Base-by-base conservation (phyloP, 2,888 invertebrate species). In the Thereva unica region DNA sequence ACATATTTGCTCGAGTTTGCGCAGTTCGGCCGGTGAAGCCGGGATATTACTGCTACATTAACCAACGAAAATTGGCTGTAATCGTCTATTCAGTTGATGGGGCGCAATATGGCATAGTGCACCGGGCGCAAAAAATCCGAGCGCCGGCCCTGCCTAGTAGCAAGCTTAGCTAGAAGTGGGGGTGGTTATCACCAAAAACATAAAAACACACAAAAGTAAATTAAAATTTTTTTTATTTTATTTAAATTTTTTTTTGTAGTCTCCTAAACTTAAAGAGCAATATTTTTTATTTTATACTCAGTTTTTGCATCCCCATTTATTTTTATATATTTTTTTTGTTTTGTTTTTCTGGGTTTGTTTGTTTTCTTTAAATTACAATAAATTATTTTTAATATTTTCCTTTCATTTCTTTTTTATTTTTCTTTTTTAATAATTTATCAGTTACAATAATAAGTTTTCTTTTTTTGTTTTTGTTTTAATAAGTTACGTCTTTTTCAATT, bases 191-290 rank as follows among this genome's bases (percentile, higher is more conserved):
- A n/a, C n/a, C 47, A 4, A 37, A 53, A 7, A 37, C n/a, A 53
- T 53, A 35, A 53, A 53, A 53, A n/a, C 53, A 35, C 37, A 3
- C 12, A 38, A 35, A 47, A 41, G 50, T 49, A 34, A 61, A 49
- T 61, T 50, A 61, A 61, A 61, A 61, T 61, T 61, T 56, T 49
- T 44, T 40, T 57, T 57, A 35, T 35, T 35, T 45, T 56, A 40
- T 44, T 40, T 57, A 45, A 35, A n/a, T 35, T 45, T 12, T 6
- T 61, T 49, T 61, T 61, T 49, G 9, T 23, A 45, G 40, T 61
- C 45, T 3, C 40, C 10, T 23, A 50, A 41, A 50, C 40, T 61
- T 40, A 50, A 57, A 59, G 34, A 59, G 23, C 23, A 23, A 23
- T 23, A 23, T 23, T 23, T 23, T 23, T 23, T 23, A 23, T 23